A percentile compares a stretch with the other conserved stretches of the same genome.
These are phyloP conservation scores for Meganola albula DNA, from an alignment of 2,888 invertebrate genomes.

Conservation along the genomic window DNA sequence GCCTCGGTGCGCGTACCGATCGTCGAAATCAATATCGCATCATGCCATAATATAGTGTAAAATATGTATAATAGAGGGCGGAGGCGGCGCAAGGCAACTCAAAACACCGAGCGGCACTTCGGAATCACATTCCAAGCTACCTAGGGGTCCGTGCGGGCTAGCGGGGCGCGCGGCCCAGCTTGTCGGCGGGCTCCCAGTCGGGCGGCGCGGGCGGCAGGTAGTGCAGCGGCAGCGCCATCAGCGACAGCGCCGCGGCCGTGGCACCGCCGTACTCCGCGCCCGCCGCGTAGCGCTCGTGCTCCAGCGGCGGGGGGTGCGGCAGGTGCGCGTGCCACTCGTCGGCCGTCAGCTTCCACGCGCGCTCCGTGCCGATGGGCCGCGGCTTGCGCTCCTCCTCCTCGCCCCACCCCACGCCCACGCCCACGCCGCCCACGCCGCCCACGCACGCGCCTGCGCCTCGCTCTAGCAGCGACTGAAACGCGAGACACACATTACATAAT, in stretches of 20 bases:
- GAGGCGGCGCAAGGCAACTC: slow-evolving; percentile 52
- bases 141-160: slow-evolving; percentile 38
- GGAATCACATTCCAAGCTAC: slow-evolving; percentile 72
- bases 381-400: slow-evolving; percentile 78
- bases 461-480: slow-evolving; percentile 61
- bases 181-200: slow-evolving; percentile 57
- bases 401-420: slow-evolving; percentile 41
- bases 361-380: slow-evolving; percentile 89
- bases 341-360: slow-evolving; percentile 81
- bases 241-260: slow-evolving; percentile 51
- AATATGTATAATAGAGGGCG: slow-evolving; percentile 56
- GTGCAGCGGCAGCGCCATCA: slow-evolving; percentile 69
- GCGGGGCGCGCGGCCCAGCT: slow-evolving; percentile 29
- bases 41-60: slow-evolving; percentile 78
- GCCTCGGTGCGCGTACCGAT: slow-evolving; percentile 54
- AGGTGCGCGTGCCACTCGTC: slow-evolving; percentile 60
- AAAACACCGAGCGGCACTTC: slow-evolving; percentile 50
- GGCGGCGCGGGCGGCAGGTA: slow-evolving; percentile 57
- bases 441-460: slow-evolving; percentile 50
- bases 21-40: slow-evolving; percentile 64
- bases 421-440: slow-evolving; percentile 18
- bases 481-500: too few species aligned
- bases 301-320: slow-evolving; percentile 39
- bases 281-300: slow-evolving; percentile 52
- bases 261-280: slow-evolving; percentile 32